Percentiles rank a stretch among this genome's conserved stretches.
Evolutionary conservation across 2,113 vertebrate species (phyloP).

Genomic region (Corvus moneduloides): DNA sequence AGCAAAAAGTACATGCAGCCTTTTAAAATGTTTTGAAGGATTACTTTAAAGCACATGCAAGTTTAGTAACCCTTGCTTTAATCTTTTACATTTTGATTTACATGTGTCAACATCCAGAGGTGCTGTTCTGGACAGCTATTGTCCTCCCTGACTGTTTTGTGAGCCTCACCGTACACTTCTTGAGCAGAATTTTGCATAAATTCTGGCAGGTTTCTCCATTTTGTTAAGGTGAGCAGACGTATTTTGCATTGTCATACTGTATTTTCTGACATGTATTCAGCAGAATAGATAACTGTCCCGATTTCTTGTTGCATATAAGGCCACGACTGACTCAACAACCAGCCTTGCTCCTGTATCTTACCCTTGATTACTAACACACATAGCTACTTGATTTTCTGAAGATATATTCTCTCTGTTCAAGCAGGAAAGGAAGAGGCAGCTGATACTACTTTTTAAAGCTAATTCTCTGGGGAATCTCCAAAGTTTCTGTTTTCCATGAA

Average conservation of each 20-base stretch:
- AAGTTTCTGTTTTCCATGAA: background rate
- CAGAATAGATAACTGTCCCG: background rate
- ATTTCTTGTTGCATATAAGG: background rate
- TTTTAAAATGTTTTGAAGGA: background rate
- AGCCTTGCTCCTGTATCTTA: background rate
- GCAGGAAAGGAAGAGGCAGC: background rate
- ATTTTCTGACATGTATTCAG: background rate
- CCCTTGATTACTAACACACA: background rate
- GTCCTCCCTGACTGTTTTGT: background rate
- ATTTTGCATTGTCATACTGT: background rate
- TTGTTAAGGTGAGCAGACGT: background rate
- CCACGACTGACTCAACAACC: background rate
- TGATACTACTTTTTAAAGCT: background rate
- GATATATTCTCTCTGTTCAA: background rate
- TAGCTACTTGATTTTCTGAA: background rate
- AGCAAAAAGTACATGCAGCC: background rate
- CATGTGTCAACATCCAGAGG: background rate
- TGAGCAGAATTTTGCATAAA: background rate
- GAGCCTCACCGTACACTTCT: background rate
- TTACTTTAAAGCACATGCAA: background rate
- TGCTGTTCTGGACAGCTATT: background rate
- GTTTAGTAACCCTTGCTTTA: background rate
- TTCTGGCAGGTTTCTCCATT: background rate
- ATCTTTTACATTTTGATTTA: background rate
- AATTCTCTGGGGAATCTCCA: background rate